Conservation (phyloP, 1,140 invertebrate genomes). For the Leptoteleia sp. region DNA sequence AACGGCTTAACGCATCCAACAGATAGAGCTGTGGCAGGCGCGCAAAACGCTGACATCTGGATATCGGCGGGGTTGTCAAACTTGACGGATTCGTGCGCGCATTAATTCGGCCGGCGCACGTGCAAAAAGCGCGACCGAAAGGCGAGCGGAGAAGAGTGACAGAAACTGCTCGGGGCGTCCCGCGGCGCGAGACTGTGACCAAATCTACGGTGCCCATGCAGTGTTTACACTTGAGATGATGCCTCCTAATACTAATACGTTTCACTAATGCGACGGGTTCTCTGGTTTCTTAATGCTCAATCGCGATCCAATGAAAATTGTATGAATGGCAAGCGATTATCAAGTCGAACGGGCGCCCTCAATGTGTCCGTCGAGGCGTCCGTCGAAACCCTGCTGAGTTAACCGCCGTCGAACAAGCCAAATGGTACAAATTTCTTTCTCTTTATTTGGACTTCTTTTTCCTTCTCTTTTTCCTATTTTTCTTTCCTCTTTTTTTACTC, state of each 20-base stretch:
- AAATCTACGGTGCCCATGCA: slow-evolving; percentile 80
- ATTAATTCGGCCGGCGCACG: slow-evolving; percentile 39
- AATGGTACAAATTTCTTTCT: slow-evolving; percentile 76
- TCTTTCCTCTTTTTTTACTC: slow-evolving; percentile 23
- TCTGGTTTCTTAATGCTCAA: slow-evolving; percentile 80
- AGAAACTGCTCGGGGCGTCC: slow-evolving; percentile 71
- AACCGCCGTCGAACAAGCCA: slow-evolving; percentile 78
- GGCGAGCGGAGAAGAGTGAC: slow-evolving; percentile 47
- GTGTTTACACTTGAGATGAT: slow-evolving; percentile 82
- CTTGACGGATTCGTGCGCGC: slow-evolving; percentile 25
- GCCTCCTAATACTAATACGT: slow-evolving; percentile 81
- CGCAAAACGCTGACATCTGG: slow-evolving; percentile 46
- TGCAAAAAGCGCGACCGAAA: slow-evolving; percentile 45
- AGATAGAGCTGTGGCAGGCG: no score
- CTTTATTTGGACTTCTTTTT: slow-evolving; percentile 57
- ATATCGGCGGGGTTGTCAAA: slow-evolving; percentile 38
- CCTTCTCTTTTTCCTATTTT: slow-evolving; percentile 24
- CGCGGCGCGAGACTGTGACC: slow-evolving; percentile 79
- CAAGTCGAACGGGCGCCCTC: slow-evolving; percentile 80
- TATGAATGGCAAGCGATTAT: slow-evolving; percentile 81
- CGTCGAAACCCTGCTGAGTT: slow-evolving; percentile 79
- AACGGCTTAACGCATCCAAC: no score
- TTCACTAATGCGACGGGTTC: slow-evolving; percentile 70
- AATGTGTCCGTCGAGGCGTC: slow-evolving; percentile 82
- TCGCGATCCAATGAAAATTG: slow-evolving; percentile 82